phyloP scores from a whole-genome alignment of 30 jellyfish, hydroid and myxozoan genomes.

The Pseudorhiza aurosa region DNA sequence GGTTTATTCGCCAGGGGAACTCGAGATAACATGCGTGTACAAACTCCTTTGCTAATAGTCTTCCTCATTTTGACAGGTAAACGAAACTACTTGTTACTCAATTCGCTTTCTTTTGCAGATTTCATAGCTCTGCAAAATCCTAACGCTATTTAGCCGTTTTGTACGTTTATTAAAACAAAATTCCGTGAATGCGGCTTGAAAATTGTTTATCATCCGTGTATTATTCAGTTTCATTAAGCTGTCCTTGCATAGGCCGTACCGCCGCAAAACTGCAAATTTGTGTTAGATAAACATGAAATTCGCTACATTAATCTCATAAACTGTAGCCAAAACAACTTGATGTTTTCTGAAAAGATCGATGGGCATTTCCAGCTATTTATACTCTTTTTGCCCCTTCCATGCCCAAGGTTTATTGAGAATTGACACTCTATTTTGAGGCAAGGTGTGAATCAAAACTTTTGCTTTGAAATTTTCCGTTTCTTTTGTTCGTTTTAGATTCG shows the following conservation, averaged over 20 bases:
- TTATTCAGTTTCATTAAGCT: conserved; percentile 38
- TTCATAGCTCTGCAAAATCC: neutral
- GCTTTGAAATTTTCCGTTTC: conserved; percentile 72
- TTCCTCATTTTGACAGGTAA: conserved; percentile 52
- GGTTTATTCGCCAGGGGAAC: neutral
- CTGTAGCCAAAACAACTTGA: conserved; percentile 22
- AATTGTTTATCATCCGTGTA: conserved; percentile 24
- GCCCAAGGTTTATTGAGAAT: conserved; percentile 41
- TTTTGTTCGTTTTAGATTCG: conserved; percentile 65
- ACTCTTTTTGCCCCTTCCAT: conserved; percentile 18
- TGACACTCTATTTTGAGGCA: conserved; percentile 71
- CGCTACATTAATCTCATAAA: conserved; percentile 52
- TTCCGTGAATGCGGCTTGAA: conserved; percentile 18
- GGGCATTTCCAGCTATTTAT: conserved; percentile 8
- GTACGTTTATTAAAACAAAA: neutral
- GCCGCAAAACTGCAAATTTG: conserved; percentile 55
- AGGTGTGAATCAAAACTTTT: conserved; percentile 68
- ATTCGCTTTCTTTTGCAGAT: conserved; percentile 10
- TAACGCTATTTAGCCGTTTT: neutral
- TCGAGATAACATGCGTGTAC: conserved; percentile 30
- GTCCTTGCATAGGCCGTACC: conserved; percentile 61
- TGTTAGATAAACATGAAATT: conserved; percentile 47
- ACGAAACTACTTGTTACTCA: neutral
- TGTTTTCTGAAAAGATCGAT: neutral
- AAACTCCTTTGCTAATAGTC: conserved; percentile 1